phyloP scores from a whole-genome alignment of 2,113 vertebrate species.

The Triplophysa tibetana region DNA sequence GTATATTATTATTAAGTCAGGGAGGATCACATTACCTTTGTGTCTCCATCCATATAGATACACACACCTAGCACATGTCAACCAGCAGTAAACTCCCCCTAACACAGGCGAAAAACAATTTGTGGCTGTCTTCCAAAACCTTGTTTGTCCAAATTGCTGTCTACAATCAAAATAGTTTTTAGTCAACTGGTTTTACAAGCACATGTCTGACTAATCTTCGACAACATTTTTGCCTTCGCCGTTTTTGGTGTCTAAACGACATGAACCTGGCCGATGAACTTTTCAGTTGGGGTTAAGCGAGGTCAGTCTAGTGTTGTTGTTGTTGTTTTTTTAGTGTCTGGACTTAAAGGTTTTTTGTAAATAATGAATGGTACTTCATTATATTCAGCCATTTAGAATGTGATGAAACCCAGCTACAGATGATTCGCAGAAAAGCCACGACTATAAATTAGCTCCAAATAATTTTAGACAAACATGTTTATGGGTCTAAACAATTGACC shows the following conservation, averaged over 20 bases:
- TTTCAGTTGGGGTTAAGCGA: background rate
- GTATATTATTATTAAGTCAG: background rate
- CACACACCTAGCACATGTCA: too few relatives aligned
- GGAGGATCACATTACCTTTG: background rate
- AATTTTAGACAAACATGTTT: too few relatives aligned
- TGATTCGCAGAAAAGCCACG: too few relatives aligned
- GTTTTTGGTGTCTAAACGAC: background rate
- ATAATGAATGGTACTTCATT: background rate
- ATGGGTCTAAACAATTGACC: too few relatives aligned
- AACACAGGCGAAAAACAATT: background rate
- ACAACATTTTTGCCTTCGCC: background rate
- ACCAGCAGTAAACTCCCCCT: conserved; percentile 4
- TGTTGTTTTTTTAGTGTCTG: background rate
- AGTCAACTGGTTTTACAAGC: too few relatives aligned
- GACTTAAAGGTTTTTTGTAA: background rate
- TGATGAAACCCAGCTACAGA: background rate
- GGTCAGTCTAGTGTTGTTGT: background rate
- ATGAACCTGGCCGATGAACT: background rate
- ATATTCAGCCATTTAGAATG: background rate
- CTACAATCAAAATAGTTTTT: too few relatives aligned
- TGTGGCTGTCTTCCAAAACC: too few relatives aligned
- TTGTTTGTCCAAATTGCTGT: too few relatives aligned
- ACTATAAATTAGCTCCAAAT: background rate
- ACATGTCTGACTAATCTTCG: background rate
- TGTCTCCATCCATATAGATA: background rate